Percentiles rank a stretch among this genome's conserved stretches.
Conservation (phyloP, 2,888 invertebrate species). For the Periphyllus acericola region DNA sequence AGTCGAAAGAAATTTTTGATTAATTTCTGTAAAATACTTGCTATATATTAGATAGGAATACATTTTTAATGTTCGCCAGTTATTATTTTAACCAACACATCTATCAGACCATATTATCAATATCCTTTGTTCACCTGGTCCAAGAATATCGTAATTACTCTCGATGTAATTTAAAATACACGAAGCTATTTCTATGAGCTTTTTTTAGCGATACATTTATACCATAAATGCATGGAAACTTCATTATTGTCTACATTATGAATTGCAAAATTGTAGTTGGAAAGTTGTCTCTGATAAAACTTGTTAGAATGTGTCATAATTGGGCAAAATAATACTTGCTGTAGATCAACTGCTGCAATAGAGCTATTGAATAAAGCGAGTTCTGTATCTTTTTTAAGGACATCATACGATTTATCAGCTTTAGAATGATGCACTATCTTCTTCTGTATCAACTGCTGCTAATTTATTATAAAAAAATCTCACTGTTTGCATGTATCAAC, state of each 20-base stretch:
- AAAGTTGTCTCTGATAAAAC: slow-evolving; percentile 58
- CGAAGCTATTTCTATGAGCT: slow-evolving; percentile 58
- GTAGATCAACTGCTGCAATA: slow-evolving; percentile 35
- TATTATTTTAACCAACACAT: slow-evolving; percentile 65
- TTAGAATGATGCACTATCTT: slow-evolving; percentile 54
- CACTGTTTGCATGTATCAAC: too few relatives aligned
- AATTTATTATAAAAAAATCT: background rate
- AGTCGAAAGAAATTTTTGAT: slow-evolving; percentile 64
- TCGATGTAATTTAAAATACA: slow-evolving; percentile 51
- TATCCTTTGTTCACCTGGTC: slow-evolving; percentile 62
- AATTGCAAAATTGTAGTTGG: slow-evolving; percentile 59
- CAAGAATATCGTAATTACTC: slow-evolving; percentile 53
- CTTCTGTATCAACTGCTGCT: slow-evolving; percentile 15
- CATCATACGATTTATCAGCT: slow-evolving; percentile 41
- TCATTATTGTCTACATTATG: slow-evolving; percentile 50
- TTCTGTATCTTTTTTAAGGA: slow-evolving; percentile 26
- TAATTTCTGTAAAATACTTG: slow-evolving; percentile 63
- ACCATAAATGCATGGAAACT: background rate
- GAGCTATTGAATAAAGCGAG: slow-evolving; percentile 1
- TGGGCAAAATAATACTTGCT: slow-evolving; percentile 60
- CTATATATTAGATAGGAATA: slow-evolving; percentile 49
- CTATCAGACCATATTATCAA: slow-evolving; percentile 64
- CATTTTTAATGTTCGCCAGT: slow-evolving; percentile 63
- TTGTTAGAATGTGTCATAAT: slow-evolving; percentile 55
- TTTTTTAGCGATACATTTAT: slow-evolving; percentile 35